Evolutionary conservation across 2,797 vertebrate genomes (phyloP).

Genomic region (Lutjanus campechanus): DNA sequence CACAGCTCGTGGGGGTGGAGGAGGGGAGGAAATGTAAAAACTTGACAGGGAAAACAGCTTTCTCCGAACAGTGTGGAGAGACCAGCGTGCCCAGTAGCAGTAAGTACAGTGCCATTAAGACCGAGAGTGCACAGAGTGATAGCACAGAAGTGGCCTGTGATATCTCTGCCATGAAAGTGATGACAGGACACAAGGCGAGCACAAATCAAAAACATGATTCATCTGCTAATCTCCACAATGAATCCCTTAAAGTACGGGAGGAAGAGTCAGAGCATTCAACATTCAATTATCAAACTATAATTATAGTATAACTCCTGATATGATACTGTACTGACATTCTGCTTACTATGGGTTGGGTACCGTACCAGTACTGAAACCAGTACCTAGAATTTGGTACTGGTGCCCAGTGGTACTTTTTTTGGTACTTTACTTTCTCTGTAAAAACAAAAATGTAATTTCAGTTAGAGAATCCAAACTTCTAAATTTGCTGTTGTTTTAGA

Average conservation of each 20-base stretch:
- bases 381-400: too few species aligned
- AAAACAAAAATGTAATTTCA: too few species aligned
- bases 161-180: slow-evolving; percentile 14
- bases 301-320: neutral
- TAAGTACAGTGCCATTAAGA: neutral
- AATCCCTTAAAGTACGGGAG: slow-evolving; percentile 12
- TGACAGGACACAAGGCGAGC: slow-evolving; percentile 3
- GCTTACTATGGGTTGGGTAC: too few species aligned
- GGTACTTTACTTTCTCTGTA: too few species aligned
- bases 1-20: slow-evolving; percentile 1
- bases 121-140: slow-evolving; percentile 4
- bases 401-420: too few species aligned
- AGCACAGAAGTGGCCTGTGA: slow-evolving; percentile 4
- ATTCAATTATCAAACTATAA: slow-evolving; percentile 16
- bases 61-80: neutral
- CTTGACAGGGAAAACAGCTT: slow-evolving; percentile 7
- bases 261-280: neutral
- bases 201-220: slow-evolving; percentile 14
- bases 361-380: too few species aligned
- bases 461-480: too few species aligned
- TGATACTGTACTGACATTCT: too few species aligned
- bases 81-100: neutral
- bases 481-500: too few species aligned
- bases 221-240: slow-evolving; percentile 5
- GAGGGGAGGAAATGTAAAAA: slow-evolving; percentile 36